Percentiles rank a stretch among this genome's conserved stretches.
Evolutionary conservation across 2,888 invertebrate species (phyloP).

Genomic region (Lepetodrilus schrolli): DNA sequence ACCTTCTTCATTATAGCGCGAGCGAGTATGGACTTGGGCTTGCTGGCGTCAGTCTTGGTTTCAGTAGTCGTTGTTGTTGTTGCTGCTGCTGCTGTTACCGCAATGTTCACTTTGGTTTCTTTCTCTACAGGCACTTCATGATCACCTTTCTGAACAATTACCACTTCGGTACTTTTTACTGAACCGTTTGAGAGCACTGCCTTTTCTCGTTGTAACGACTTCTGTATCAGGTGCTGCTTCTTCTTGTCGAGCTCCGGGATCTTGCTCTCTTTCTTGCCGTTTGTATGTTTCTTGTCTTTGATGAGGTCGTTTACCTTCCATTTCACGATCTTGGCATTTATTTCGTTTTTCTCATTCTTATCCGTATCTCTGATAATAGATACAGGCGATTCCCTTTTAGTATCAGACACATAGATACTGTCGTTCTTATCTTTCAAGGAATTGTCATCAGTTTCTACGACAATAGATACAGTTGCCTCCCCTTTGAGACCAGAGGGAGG

Average conservation of each 20-base stretch:
- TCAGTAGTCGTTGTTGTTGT: too few relatives aligned
- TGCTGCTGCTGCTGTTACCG: background rate
- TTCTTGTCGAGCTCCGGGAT: constrained; percentile 20
- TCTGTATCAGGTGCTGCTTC: constrained; percentile 4
- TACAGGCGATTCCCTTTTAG: too few relatives aligned
- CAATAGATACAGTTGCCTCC: too few relatives aligned
- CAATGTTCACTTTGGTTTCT: background rate
- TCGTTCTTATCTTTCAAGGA: too few relatives aligned
- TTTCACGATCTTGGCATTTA: background rate
- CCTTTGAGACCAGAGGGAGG: too few relatives aligned
- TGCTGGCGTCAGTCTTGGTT: background rate
- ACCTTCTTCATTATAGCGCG: constrained; percentile 27
- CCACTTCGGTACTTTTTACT: background rate
- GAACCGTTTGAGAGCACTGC: background rate
- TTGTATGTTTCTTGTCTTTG: background rate
- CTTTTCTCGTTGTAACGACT: background rate
- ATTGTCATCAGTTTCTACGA: too few relatives aligned
- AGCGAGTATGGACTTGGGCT: constrained; percentile 28
- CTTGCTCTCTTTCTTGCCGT: constrained; percentile 1
- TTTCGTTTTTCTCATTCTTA: too few relatives aligned
- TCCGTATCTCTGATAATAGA: too few relatives aligned
- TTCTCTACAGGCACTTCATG: background rate
- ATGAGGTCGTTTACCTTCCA: background rate
- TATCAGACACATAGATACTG: too few relatives aligned
- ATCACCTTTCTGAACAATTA: background rate